A percentile compares a stretch with the other conserved stretches of the same genome.
Conservation (phyloP, 2,888 invertebrate species). For the Euplagia quadripunctaria region DNA sequence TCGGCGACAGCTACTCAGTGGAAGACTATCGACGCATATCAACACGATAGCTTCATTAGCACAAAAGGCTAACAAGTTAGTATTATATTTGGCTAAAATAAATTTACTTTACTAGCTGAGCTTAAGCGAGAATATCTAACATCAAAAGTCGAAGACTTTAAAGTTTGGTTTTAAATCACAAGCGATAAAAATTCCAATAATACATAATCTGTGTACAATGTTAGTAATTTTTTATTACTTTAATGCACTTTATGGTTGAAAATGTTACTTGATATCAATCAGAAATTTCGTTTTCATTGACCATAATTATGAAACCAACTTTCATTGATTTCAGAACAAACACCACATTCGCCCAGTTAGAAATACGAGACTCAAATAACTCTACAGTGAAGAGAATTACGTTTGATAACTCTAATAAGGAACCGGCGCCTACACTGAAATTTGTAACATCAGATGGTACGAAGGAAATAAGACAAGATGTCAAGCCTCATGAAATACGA, state of each 20-base stretch:
- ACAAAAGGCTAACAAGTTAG: slow-evolving; percentile 80
- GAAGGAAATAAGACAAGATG: slow-evolving; percentile 75
- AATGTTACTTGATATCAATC: not conserved
- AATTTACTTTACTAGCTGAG: not conserved
- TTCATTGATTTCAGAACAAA: slow-evolving; percentile 74
- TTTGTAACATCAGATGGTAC: slow-evolving; percentile 76
- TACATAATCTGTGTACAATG: not conserved
- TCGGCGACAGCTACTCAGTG: slow-evolving; percentile 87
- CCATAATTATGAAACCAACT: not conserved
- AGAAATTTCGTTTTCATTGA: not conserved
- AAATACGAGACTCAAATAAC: slow-evolving; percentile 77
- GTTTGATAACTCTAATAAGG: slow-evolving; percentile 78
- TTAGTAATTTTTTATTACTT: not conserved
- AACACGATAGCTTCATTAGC: slow-evolving; percentile 79
- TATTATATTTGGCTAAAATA: slow-evolving; percentile 33
- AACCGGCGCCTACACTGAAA: slow-evolving; percentile 70
- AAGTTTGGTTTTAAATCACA: not conserved
- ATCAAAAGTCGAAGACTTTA: not conserved
- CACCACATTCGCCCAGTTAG: slow-evolving; percentile 81
- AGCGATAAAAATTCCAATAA: not conserved
- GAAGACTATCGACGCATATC: slow-evolving; percentile 84
- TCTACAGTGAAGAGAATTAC: slow-evolving; percentile 78
- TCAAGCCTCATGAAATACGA: slow-evolving; percentile 81
- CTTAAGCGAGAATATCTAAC: not conserved
- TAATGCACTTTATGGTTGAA: too few relatives aligned